These are phyloP conservation scores for Peromyscus attwateri DNA, from an alignment of 2,797 vertebrate genomes.

Conservation along the genomic window DNA sequence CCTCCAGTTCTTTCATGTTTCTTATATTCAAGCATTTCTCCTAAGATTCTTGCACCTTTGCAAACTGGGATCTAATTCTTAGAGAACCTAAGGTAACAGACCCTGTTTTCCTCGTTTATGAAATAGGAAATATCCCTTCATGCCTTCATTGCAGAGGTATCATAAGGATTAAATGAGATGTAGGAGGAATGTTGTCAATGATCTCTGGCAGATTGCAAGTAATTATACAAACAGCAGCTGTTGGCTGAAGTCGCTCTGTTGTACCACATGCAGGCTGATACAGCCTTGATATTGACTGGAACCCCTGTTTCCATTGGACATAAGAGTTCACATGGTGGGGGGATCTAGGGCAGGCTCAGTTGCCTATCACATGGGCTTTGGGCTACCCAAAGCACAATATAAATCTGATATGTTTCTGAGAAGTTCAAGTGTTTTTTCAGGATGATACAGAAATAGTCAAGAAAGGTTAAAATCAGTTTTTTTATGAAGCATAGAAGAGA, in stretches of 20 bases:
- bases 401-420: neutral
- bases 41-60: neutral
- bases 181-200: neutral
- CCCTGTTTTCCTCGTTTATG: neutral
- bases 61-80: neutral
- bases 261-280: neutral
- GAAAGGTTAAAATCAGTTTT: slow-evolving; percentile 4
- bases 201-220: neutral
- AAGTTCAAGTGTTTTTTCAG: neutral
- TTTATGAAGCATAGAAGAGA: neutral
- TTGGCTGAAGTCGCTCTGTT: neutral
- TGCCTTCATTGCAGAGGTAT: neutral
- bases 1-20: neutral
- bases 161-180: neutral
- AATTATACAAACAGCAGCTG: neutral
- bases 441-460: slow-evolving; percentile 24
- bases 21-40: neutral
- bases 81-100: neutral
- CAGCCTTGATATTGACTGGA: neutral
- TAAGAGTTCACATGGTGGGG: neutral
- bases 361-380: neutral
- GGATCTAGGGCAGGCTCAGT: neutral
- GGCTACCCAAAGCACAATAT: neutral
- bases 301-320: neutral
- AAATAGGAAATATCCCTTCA: slow-evolving; percentile 11